phyloP scores from a whole-genome alignment of 2,888 invertebrate genomes.

The Calliphora vomitoria region DNA sequence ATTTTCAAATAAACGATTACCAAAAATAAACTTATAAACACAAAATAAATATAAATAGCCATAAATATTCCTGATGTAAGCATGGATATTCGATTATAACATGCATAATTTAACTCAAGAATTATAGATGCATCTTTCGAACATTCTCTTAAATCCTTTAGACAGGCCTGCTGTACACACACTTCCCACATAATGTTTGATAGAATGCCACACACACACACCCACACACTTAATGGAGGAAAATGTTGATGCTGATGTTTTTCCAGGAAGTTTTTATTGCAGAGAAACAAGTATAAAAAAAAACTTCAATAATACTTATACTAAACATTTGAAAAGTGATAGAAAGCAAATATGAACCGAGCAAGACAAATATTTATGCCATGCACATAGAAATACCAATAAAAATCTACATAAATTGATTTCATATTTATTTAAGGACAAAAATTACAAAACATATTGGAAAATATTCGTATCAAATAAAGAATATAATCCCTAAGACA shows the following conservation, averaged over 20 bases:
- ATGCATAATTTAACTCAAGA: too few species aligned
- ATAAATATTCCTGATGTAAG: too few species aligned
- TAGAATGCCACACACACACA: not conserved
- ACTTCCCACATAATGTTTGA: not conserved
- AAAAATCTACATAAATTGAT: conserved; percentile 56
- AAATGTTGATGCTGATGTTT: not conserved
- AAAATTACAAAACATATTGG: conserved; percentile 40
- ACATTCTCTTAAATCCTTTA: not conserved
- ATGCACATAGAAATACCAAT: not conserved
- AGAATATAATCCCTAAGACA: conserved; percentile 38
- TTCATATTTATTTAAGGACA: conserved; percentile 47
- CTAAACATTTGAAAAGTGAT: conserved; percentile 1
- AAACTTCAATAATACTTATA: not conserved
- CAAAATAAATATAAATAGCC: too few species aligned
- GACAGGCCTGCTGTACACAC: not conserved
- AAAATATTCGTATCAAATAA: conserved; percentile 26
- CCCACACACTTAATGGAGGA: not conserved
- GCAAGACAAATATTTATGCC: conserved; percentile 45
- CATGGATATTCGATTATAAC: too few species aligned
- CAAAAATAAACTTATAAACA: too few species aligned
- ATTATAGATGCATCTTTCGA: too few species aligned
- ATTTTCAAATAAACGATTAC: too few species aligned
- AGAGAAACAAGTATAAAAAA: not conserved
- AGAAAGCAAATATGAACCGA: conserved; percentile 36
- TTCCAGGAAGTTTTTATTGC: conserved; percentile 23